Conservation (phyloP, 2,113 vertebrate genomes). For the Ovis aries region DNA sequence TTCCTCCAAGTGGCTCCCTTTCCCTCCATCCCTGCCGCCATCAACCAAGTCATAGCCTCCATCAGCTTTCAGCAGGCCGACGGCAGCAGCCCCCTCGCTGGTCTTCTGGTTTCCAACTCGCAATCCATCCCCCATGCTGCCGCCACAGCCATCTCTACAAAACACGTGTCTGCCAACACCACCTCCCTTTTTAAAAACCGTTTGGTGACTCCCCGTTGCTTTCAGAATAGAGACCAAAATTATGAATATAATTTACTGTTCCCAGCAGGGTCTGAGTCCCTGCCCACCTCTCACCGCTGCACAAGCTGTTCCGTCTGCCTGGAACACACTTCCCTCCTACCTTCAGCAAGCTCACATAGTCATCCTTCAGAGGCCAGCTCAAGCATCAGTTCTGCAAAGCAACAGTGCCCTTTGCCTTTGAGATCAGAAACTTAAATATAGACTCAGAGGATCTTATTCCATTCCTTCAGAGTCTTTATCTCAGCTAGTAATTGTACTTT, state of each 20-base stretch:
- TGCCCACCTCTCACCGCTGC: background rate
- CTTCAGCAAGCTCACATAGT: background rate
- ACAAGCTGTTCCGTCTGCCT: background rate
- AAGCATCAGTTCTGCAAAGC: background rate
- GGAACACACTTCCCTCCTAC: background rate
- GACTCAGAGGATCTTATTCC: background rate
- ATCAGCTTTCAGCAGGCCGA: background rate
- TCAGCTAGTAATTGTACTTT: background rate
- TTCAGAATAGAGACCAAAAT: background rate
- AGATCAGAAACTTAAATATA: background rate
- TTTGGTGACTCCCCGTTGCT: background rate
- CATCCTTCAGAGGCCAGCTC: background rate
- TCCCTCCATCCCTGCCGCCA: background rate
- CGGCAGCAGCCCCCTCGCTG: fast-evolving
- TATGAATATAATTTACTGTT: background rate
- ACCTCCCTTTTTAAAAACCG: background rate
- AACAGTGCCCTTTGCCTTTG: background rate
- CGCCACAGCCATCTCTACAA: background rate
- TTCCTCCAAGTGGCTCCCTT: background rate
- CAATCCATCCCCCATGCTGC: background rate
- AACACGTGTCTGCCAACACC: background rate
- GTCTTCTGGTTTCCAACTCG: background rate
- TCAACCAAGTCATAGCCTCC: background rate
- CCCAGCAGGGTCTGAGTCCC: background rate
- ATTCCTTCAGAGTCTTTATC: background rate